Evolutionary conservation across 1,140 invertebrate genomes (phyloP).

Genomic region (Zaprionus lachaisei): DNA sequence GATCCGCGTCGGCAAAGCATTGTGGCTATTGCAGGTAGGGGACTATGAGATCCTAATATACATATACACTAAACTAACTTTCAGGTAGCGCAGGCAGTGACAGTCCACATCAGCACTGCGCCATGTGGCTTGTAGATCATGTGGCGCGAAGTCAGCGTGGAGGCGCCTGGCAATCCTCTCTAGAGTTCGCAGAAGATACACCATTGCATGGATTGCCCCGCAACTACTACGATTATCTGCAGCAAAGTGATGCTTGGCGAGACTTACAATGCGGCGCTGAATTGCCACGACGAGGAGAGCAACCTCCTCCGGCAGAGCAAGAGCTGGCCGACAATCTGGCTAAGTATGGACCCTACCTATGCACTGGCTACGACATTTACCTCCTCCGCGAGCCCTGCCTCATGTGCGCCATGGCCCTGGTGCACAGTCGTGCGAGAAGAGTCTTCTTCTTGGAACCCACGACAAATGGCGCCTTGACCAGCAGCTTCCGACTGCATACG

Average conservation of each 20-base stretch:
- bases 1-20: conserved; percentile 88
- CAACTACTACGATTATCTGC: conserved; percentile 61
- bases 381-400: conserved; percentile 94
- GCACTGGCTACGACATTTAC: conserved; percentile 95
- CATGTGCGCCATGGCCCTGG: conserved; percentile 97
- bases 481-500: conserved; percentile 90
- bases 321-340: conserved; percentile 66
- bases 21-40: conserved; percentile 87
- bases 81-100: conserved; percentile 58
- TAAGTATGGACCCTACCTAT: conserved; percentile 90
- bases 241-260: conserved; percentile 18
- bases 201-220: conserved; percentile 57
- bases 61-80: too few relatives aligned
- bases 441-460: conserved; percentile 91
- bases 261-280: conserved; percentile 70
- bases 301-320: conserved; percentile 53
- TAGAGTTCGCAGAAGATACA: conserved; percentile 29
- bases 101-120: conserved; percentile 93
- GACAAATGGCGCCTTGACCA: conserved; percentile 89
- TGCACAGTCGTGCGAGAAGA: conserved; percentile 93
- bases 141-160: conserved; percentile 93
- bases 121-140: conserved; percentile 94
- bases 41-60: too few relatives aligned
- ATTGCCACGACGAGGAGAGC: conserved; percentile 24
- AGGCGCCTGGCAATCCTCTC: conserved; percentile 87